phyloP scores from a whole-genome alignment of 2,113 vertebrate species.

The Oenanthe oenanthe region DNA sequence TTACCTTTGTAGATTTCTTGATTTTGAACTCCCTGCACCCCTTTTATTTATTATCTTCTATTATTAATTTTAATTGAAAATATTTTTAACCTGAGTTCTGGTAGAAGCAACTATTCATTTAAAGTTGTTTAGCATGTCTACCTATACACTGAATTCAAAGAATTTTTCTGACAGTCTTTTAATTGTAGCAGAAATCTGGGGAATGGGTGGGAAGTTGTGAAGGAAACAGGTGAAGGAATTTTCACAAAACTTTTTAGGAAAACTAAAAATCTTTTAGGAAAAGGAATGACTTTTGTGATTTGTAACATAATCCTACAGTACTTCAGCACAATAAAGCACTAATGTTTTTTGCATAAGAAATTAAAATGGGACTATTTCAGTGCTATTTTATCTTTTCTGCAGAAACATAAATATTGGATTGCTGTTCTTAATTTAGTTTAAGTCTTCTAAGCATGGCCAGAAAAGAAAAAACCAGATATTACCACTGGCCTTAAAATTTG shows the following conservation, averaged over 20 bases:
- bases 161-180: neutral
- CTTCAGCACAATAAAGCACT: neutral
- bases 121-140: neutral
- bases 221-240: neutral
- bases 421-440: constrained; percentile 10
- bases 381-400: neutral
- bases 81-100: neutral
- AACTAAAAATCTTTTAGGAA: neutral
- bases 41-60: neutral
- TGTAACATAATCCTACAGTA: neutral
- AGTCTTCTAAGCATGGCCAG: neutral
- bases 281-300: neutral
- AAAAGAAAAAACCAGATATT: constrained; percentile 41
- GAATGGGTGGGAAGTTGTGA: neutral
- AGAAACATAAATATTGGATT: neutral
- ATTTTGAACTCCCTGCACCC: neutral
- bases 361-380: neutral
- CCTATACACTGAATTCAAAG: neutral
- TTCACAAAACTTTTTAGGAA: neutral
- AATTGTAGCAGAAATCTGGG: neutral
- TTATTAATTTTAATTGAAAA: neutral
- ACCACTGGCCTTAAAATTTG: constrained; percentile 53
- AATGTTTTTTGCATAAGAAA: neutral
- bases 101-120: neutral
- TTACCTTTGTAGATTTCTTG: constrained; percentile 24